Evolutionary conservation across 2,113 vertebrate species (phyloP).

Genomic region (Peromyscus leucopus): DNA sequence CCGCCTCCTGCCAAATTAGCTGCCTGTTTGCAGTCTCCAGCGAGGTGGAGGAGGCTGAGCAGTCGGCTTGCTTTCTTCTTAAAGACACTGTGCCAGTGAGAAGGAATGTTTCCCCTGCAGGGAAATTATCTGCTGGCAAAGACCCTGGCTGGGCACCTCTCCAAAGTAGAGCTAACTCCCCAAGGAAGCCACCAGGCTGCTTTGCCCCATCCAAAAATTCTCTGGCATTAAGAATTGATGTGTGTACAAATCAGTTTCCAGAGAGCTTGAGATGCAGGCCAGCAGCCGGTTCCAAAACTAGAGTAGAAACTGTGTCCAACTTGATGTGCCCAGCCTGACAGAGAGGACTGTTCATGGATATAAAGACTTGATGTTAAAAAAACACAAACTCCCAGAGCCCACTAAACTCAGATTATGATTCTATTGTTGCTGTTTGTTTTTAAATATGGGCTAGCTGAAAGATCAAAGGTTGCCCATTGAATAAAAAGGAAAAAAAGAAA

Average conservation of each 20-base stretch:
- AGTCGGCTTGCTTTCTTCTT: conserved; percentile 49
- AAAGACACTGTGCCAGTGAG: conserved; percentile 22
- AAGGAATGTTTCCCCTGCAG: conserved; percentile 59
- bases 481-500: background rate
- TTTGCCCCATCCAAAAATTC: conserved; percentile 66
- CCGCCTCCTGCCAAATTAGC: conserved; percentile 72
- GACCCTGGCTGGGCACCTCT: conserved; percentile 56
- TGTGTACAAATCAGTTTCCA: conserved; percentile 69
- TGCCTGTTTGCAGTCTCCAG: conserved; percentile 68
- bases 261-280: conserved; percentile 24
- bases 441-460: background rate
- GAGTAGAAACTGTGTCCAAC: conserved; percentile 25
- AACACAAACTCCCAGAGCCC: background rate
- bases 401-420: conserved; percentile 28
- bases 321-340: background rate
- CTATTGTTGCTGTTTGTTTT: background rate
- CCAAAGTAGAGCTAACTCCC: conserved; percentile 68
- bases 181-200: conserved; percentile 70
- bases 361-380: conserved; percentile 19
- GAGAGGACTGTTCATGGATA: conserved; percentile 29
- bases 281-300: conserved; percentile 66
- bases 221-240: conserved; percentile 66
- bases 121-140: conserved; percentile 76
- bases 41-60: conserved; percentile 19
- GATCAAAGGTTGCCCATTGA: conserved; percentile 12